Evolutionary conservation across 2,113 vertebrate species (phyloP).

Genomic region (Tetrax tetrax): DNA sequence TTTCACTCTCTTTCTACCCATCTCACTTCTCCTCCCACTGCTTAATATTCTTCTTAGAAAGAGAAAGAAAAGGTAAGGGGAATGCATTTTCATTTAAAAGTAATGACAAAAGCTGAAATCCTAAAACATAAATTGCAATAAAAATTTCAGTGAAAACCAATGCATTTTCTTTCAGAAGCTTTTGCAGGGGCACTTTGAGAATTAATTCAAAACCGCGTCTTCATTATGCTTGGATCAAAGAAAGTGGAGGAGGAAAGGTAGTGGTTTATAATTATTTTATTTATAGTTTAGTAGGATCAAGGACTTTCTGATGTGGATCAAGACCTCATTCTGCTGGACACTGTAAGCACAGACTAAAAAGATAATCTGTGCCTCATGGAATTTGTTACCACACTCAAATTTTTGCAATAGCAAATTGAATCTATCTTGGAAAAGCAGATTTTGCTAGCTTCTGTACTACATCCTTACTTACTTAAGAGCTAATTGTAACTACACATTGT

Average conservation of each 20-base stretch:
- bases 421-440: slow-evolving; percentile 28
- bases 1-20: not conserved
- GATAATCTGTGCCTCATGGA: not conserved
- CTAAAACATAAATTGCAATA: not conserved
- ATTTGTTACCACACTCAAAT: slow-evolving; percentile 10
- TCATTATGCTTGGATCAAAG: not conserved
- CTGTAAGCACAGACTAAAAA: not conserved
- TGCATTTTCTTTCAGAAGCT: not conserved
- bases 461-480: slow-evolving; percentile 35
- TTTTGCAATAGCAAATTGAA: not conserved
- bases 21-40: not conserved
- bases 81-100: not conserved
- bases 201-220: not conserved
- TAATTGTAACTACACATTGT: slow-evolving; percentile 35
- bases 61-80: not conserved
- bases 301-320: not conserved
- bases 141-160: not conserved
- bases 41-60: not conserved
- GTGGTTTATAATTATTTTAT: not conserved
- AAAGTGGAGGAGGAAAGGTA: not conserved
- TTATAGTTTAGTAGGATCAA: not conserved
- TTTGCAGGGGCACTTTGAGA: not conserved
- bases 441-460: not conserved
- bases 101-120: not conserved
- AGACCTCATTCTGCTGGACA: not conserved